These are phyloP conservation scores for Empidonax traillii DNA, from an alignment of 2,113 vertebrate species.

Conservation along the genomic window DNA sequence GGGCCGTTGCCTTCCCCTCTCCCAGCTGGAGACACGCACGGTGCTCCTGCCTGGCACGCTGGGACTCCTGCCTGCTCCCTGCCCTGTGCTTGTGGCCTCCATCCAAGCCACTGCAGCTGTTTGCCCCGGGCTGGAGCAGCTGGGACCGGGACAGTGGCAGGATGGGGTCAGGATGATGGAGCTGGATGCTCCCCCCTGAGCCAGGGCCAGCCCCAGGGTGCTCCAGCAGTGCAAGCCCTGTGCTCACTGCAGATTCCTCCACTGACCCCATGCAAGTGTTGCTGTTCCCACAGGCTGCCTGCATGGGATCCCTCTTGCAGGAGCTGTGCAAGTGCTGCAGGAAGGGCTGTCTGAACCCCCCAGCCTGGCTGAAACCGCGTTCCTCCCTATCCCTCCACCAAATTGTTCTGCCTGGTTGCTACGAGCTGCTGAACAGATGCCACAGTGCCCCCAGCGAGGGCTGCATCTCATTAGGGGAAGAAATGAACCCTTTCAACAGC, in stretches of 20 bases:
- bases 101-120: not conserved
- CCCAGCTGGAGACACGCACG: not conserved
- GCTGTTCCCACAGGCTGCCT: not conserved
- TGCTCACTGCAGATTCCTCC: not conserved
- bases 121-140: not conserved
- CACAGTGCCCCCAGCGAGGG: slow-evolving; percentile 17
- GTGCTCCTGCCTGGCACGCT: not conserved
- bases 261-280: not conserved
- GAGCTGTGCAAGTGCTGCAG: not conserved
- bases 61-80: not conserved
- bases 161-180: not conserved
- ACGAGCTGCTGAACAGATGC: slow-evolving; percentile 31
- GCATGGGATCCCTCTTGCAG: not conserved
- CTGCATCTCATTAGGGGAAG: slow-evolving; percentile 47
- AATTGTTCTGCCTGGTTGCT: not conserved
- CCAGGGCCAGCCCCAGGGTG: not conserved
- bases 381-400: not conserved
- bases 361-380: not conserved
- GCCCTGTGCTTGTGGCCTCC: not conserved
- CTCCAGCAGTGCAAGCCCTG: not conserved
- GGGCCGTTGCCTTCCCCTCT: accelerated
- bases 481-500: slow-evolving; percentile 47
- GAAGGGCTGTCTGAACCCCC: not conserved
- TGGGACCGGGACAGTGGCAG: not conserved
- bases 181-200: not conserved